These are phyloP conservation scores for Folsomia manolachei DNA, from an alignment of 2,888 invertebrate species.

Conservation along the genomic window DNA sequence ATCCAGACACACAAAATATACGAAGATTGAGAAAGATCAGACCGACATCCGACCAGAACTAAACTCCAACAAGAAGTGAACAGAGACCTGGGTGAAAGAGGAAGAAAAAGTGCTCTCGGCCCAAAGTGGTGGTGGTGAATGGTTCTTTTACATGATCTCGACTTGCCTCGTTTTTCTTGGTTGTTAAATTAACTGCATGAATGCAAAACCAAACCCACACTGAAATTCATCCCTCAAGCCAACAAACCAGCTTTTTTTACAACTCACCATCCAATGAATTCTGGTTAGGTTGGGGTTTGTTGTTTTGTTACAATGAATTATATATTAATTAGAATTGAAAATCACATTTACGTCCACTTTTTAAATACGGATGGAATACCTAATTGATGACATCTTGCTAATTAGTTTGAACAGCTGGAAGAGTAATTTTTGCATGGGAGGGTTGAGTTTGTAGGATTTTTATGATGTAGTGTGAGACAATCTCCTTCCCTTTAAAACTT, in stretches of 20 bases:
- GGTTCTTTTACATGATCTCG: constrained; percentile 29
- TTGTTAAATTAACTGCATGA: no score
- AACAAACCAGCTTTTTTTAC: not conserved
- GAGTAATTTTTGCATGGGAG: no score
- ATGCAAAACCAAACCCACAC: not conserved
- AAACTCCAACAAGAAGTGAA: constrained; percentile 41
- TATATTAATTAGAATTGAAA: not conserved
- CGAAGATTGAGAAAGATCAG: no score
- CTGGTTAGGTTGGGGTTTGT: not conserved
- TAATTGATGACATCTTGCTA: not conserved
- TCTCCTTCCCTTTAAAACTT: no score
- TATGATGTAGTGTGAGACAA: no score
- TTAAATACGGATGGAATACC: not conserved
- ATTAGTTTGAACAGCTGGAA: not conserved
- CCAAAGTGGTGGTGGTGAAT: constrained; percentile 39
- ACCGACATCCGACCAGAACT: constrained; percentile 28
- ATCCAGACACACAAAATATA: not conserved
- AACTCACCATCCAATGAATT: no score
- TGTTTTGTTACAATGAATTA: not conserved
- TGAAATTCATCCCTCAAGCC: not conserved
- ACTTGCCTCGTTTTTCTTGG: not conserved
- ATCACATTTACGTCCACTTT: not conserved
- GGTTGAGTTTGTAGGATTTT: no score
- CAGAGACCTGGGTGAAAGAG: constrained; percentile 18
- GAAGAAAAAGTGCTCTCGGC: constrained; percentile 46